Conservation (phyloP, 2,113 vertebrate species). For the Coturnix japonica region DNA sequence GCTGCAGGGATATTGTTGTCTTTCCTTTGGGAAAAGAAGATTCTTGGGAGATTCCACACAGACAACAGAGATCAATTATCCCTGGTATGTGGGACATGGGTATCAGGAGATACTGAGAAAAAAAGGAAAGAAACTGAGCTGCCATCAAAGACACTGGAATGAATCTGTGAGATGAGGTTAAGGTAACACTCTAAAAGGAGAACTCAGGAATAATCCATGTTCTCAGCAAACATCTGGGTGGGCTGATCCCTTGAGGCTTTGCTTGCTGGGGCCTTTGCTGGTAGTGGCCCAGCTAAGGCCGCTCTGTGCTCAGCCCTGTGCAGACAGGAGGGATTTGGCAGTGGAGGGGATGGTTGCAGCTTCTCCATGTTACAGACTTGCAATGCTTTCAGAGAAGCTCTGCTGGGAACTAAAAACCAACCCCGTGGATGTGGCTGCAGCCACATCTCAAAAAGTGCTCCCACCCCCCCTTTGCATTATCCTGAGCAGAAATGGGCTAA, state of each 20-base stretch:
- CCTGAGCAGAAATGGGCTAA: background rate
- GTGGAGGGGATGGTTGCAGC: background rate
- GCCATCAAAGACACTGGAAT: background rate
- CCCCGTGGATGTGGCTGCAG: background rate
- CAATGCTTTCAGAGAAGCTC: background rate
- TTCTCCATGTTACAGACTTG: background rate
- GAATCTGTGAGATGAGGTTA: no score
- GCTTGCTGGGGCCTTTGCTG: background rate
- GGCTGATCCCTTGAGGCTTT: background rate
- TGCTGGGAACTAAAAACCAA: background rate
- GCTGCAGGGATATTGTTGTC: background rate
- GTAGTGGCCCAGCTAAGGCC: background rate
- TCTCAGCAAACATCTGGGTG: background rate
- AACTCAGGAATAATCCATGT: background rate
- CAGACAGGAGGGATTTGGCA: background rate
- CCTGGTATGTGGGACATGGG: background rate
- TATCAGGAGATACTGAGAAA: background rate
- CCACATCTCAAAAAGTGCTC: background rate
- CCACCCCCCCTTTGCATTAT: background rate
- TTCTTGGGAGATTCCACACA: background rate
- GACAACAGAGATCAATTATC: background rate
- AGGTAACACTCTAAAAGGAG: background rate
- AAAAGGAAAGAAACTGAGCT: background rate
- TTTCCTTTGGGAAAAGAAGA: background rate
- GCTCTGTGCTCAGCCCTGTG: rapidly evolving